These are phyloP conservation scores for Hirudo medicinalis DNA, from an alignment of 1,140 invertebrate genomes.

Conservation along the genomic window DNA sequence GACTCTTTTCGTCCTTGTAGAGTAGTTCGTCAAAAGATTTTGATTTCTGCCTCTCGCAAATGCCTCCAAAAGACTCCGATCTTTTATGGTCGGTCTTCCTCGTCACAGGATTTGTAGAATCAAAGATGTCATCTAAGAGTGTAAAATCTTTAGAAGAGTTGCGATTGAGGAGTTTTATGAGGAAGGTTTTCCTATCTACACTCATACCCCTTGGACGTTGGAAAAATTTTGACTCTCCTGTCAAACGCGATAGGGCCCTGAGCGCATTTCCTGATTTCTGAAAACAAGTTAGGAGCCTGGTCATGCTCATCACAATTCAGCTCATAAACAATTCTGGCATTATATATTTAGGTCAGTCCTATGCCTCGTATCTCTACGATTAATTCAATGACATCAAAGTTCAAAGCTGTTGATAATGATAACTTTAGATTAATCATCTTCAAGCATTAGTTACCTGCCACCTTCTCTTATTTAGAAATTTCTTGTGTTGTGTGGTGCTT, in stretches of 20 bases:
- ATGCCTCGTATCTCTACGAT: neutral
- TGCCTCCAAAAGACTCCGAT: too few species aligned
- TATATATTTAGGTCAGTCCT: neutral
- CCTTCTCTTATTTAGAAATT: conserved; percentile 71
- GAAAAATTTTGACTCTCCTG: conserved; percentile 1
- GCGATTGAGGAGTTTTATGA: neutral
- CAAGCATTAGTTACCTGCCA: conserved; percentile 59
- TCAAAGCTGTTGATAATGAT: neutral
- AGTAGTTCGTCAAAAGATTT: too few species aligned
- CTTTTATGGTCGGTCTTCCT: too few species aligned
- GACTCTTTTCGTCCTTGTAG: too few species aligned
- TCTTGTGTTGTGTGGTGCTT: conserved; percentile 72
- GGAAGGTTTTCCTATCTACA: conserved; percentile 6
- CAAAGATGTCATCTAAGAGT: too few species aligned
- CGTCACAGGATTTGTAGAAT: too few species aligned
- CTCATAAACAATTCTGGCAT: neutral
- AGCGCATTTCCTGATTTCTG: conserved; percentile 6
- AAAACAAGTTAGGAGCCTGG: neutral
- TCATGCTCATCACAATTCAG: neutral
- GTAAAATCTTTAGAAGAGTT: too few species aligned
- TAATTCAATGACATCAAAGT: neutral
- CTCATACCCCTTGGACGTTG: neutral
- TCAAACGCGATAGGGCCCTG: neutral
- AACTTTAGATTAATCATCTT: neutral
- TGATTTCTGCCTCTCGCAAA: too few species aligned